These are phyloP conservation scores for Heliconius ethilla DNA, from an alignment of 2,888 invertebrate genomes.

Conservation along the genomic window DNA sequence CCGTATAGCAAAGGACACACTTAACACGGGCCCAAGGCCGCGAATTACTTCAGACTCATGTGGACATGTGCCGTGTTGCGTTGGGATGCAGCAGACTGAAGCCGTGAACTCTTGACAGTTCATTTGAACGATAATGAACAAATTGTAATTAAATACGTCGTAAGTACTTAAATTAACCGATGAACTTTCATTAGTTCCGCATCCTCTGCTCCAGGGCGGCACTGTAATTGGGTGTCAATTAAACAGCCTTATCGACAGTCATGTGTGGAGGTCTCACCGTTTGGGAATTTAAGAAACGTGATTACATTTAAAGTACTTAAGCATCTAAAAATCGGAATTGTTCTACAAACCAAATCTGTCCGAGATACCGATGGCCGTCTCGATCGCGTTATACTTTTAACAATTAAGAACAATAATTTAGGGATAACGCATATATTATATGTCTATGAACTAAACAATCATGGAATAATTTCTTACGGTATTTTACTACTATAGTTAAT, in stretches of 20 bases:
- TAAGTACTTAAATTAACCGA: conserved; percentile 65
- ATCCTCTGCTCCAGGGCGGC: conserved; percentile 57
- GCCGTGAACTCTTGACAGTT: conserved; percentile 43
- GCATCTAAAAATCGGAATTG: conserved; percentile 69
- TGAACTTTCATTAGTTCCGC: conserved; percentile 69
- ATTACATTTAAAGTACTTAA: conserved; percentile 63
- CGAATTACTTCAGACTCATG: conserved; percentile 57
- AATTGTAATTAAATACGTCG: conserved; percentile 58
- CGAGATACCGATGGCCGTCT: conserved; percentile 61
- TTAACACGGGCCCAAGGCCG: conserved; percentile 52
- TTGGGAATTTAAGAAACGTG: conserved; percentile 61
- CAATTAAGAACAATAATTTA: conserved; percentile 45
- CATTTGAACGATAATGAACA: conserved; percentile 51
- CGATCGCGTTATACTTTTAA: conserved; percentile 51
- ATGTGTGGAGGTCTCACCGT: conserved; percentile 63
- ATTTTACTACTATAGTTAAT: conserved; percentile 61
- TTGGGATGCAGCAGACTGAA: conserved; percentile 32
- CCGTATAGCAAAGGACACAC: conserved; percentile 45
- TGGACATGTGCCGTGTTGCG: conserved; percentile 66
- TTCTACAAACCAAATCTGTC: conserved; percentile 53
- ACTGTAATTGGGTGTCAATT: conserved; percentile 74
- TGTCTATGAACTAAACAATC: conserved; percentile 38
- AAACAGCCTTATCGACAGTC: conserved; percentile 72
- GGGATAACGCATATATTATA: conserved; percentile 33
- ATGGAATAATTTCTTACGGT: conserved; percentile 44